Conservation (phyloP, 2,797 vertebrate species). For the Cyclopterus lumpus region DNA sequence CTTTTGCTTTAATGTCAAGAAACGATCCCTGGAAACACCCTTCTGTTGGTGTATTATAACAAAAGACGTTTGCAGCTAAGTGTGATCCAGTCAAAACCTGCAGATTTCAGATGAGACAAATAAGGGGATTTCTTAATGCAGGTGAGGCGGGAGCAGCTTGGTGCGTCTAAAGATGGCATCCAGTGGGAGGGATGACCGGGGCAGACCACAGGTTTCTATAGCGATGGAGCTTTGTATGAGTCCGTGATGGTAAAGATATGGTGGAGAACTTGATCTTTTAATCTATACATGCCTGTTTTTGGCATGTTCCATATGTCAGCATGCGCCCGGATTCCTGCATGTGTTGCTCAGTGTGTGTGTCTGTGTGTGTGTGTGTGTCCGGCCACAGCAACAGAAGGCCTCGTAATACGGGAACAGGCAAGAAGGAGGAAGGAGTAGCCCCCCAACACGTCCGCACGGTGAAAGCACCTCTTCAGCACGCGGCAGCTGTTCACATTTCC, state of each 20-base stretch:
- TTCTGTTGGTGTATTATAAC: neutral
- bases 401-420: slow-evolving; percentile 50
- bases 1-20: neutral
- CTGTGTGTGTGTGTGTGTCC: neutral
- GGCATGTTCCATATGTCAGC: slow-evolving; percentile 47
- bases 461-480: slow-evolving; percentile 73
- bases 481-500: slow-evolving; percentile 81
- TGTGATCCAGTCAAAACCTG: slow-evolving; percentile 2
- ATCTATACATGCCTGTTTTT: slow-evolving; percentile 37
- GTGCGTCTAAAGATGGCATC: neutral
- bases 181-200: neutral
- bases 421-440: slow-evolving; percentile 56
- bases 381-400: slow-evolving; percentile 58
- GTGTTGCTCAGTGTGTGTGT: slow-evolving; percentile 43
- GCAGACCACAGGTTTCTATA: neutral
- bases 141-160: neutral
- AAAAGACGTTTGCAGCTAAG: neutral
- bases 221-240: neutral
- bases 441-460: slow-evolving; percentile 55
- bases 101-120: neutral
- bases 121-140: neutral
- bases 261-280: slow-evolving; percentile 43
- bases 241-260: neutral
- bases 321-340: slow-evolving; percentile 47
- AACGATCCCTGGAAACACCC: neutral